Evolutionary conservation across 1,140 invertebrate genomes (phyloP), one percentile per base, ranked within the genome.

Genomic region (Rhyzopertha dominica): DNA sequence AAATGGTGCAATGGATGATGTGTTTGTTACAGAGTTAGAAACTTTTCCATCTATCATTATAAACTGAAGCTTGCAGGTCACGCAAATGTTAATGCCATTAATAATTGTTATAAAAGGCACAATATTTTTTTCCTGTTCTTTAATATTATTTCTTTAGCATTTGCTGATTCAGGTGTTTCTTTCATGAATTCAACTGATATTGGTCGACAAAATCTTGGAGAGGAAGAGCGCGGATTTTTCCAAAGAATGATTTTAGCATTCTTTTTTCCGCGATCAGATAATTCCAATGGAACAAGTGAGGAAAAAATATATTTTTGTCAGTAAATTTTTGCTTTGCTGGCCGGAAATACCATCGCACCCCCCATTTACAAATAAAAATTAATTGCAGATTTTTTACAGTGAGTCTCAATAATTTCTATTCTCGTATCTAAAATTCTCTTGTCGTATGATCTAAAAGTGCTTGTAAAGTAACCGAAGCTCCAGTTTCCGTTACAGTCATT

Each of bases 201-300:
- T 8, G 53, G 60, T 18, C 59, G 44, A 45, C 66, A 68, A 53
- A 54, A 66, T 28, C 56, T 35, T 14, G 61, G 44, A 5, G 62
- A 69, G 17, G 61, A 66, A 40, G 65, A 51, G 40, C 30, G 51
- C 34, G 43, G 30, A 56, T 67, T 70, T 50, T 58, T 26, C 61
- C 61, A 66, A 34, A 63, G 14, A 47, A 53, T 29, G 18, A 40
- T 42, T 28, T 39, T 31, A 29, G 39, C 34, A 23, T 53, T 45
- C 18, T 31, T 35, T 42, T 19, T n/a, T 19, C 25, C 28, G 13
- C 40, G 28, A 5, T 16, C 5, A 43, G 2, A 18, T 25, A 63
- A 23, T 34, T 54, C 42, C 38, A 66, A 46, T 19, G 60, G 56
- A 7, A 66, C 59, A 14, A 62, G 28, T 14, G 58, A 59, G 35